Conservation (phyloP, 2,113 vertebrate genomes). For the Micronycteris hirsuta region DNA sequence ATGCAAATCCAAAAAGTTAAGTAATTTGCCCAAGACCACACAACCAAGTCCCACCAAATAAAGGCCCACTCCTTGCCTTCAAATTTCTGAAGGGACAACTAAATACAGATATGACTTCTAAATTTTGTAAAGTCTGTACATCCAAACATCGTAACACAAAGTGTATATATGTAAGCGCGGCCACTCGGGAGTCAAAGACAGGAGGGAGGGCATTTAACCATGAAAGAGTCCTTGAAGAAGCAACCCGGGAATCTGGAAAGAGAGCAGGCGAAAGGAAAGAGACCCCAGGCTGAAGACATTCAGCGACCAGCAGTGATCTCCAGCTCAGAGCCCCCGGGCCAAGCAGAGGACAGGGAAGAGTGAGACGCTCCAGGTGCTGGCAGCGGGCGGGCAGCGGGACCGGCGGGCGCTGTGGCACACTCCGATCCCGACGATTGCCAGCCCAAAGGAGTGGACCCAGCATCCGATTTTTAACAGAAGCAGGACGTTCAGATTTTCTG, state of each 20-base stretch:
- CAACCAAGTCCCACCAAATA: neutral
- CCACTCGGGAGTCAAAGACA: neutral
- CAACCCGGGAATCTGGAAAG: neutral
- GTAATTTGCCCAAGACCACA: neutral
- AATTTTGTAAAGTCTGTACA: neutral
- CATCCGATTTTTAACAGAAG: neutral
- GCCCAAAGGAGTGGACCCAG: neutral
- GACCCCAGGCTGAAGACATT: neutral
- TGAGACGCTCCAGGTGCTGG: neutral
- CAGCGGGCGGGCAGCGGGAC: neutral
- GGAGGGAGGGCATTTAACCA: neutral
- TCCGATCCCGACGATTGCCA: neutral
- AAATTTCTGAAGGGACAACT: neutral
- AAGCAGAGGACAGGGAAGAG: neutral
- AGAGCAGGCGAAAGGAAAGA: neutral
- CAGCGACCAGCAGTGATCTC: neutral
- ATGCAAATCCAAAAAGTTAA: neutral
- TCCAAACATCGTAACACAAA: neutral
- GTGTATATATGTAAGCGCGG: neutral
- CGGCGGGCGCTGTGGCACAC: rapidly evolving
- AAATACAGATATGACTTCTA: neutral
- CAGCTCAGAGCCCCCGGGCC: neutral
- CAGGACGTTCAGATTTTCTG: neutral
- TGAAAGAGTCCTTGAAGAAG: neutral
- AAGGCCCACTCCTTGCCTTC: neutral